A percentile compares a stretch with the other conserved stretches of the same genome.
phyloP scores from a whole-genome alignment of 2,888 invertebrate genomes.

The Chrysina gloriosa region DNA sequence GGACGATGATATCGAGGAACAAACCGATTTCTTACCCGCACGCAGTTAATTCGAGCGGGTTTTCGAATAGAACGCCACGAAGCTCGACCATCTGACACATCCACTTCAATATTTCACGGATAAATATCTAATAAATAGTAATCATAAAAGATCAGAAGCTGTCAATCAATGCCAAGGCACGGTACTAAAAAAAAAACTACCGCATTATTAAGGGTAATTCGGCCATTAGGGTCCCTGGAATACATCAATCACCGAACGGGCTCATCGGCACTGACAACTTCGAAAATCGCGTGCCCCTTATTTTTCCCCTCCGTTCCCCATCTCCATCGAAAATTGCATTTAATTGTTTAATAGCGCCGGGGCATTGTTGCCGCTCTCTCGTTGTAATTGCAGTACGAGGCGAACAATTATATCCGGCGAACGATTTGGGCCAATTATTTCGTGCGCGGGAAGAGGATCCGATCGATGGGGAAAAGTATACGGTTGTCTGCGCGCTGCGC shows the following conservation, averaged over 20 bases:
- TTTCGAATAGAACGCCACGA: background rate
- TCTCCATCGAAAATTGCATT: conserved; percentile 61
- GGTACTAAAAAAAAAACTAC: conserved; percentile 22
- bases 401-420: conserved; percentile 20
- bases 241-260: conserved; percentile 58
- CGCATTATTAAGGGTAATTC: conserved; percentile 44
- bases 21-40: no score
- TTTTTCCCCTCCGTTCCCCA: conserved; percentile 54
- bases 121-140: conserved; percentile 58
- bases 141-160: conserved; percentile 58
- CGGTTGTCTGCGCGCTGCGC: conserved; percentile 1
- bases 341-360: conserved; percentile 62
- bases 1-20: no score
- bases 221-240: conserved; percentile 45
- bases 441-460: no score
- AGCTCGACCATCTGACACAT: conserved; percentile 38
- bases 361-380: conserved; percentile 56
- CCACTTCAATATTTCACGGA: conserved; percentile 45
- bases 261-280: conserved; percentile 53
- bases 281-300: conserved; percentile 62
- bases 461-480: conserved; percentile 1
- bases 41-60: no score
- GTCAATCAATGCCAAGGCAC: conserved; percentile 57
- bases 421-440: conserved; percentile 35
- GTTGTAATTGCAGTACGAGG: conserved; percentile 53